phyloP scores from a whole-genome alignment of 2,113 vertebrate species.

The Zapus hudsonius region DNA sequence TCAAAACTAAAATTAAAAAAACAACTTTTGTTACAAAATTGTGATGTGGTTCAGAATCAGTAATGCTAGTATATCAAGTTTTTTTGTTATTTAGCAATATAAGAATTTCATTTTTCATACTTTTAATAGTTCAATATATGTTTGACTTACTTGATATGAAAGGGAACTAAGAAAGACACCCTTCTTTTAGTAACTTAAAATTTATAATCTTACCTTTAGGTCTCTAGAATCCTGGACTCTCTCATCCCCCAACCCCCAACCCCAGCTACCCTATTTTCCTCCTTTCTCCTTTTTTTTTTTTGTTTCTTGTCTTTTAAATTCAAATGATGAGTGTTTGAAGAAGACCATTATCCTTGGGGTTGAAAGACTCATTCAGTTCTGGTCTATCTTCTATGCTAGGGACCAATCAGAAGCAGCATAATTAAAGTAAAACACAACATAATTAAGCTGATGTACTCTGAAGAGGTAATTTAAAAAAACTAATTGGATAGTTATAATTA shows the following conservation, averaged over 20 bases:
- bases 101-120: background rate
- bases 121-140: background rate
- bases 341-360: background rate
- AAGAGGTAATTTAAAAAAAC: background rate
- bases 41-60: background rate
- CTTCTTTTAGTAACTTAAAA: background rate
- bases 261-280: background rate
- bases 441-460: conserved; percentile 30
- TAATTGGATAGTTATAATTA: background rate
- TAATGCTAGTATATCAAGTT: background rate
- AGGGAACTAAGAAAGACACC: background rate
- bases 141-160: background rate
- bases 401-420: conserved; percentile 2
- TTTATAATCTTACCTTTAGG: background rate
- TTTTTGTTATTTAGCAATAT: background rate
- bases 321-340: conserved; percentile 17
- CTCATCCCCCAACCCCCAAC: too few species aligned
- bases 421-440: conserved; percentile 26
- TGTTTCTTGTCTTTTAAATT: conserved; percentile 22
- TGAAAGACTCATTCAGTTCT: conserved; percentile 20
- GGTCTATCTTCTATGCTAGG: background rate
- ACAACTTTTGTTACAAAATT: background rate
- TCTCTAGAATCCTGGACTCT: background rate
- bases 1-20: background rate
- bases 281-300: background rate